Base-by-base conservation (phyloP, 1,140 invertebrate species). In the Coboldia fuscipes region DNA sequence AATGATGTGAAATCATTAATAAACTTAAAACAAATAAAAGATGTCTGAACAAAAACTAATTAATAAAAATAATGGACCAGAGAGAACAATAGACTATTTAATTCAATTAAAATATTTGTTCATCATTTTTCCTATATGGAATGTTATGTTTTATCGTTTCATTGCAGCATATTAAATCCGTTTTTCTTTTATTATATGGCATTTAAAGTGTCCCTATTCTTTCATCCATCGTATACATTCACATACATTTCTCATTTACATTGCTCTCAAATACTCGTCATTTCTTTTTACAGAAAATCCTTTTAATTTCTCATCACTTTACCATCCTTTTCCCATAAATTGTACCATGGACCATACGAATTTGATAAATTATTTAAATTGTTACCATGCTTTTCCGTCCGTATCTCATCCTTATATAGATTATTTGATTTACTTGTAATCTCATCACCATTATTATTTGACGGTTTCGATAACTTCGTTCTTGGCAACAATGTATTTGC, bases 311-410 rank as follows among this genome's bases (percentile, higher is more conserved):
- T n/a, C n/a, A n/a, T n/a, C n/a, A n/a, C 17, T 51, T 53, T 30
- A 51, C 36, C 36, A 64, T 65, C 35, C 38, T 56, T 47, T 39
- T 73, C 77, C 80, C 79, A 84, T 24, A 83, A 65, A 54, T 83
- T 78, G 45, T 82, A 85, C 82, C 82, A 88, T 0, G 79, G 79
- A 1, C 79, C 80, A 48, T 79, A 84, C 37, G 75, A 76, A 41
- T 76, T 75, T 21, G 61, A 31, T 34, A 9, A 27, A 16, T 19
- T 16, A 29, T 20, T 13, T 15, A 27, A 19, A 15, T 58, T 42
- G 45, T 51, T 44, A n/a, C n/a, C n/a, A n/a, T n/a, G 40, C 53
- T 41, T 30, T 50, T 49, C 30, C 47, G 37, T 47, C 36, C 30
- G 41, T 37, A 34, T 45, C 42, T 27, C 24, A 14, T 14, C 12